Percentiles rank a stretch among this genome's conserved stretches.
Evolutionary conservation across 2,888 invertebrate species (phyloP).

Genomic region (Spisula solida): DNA sequence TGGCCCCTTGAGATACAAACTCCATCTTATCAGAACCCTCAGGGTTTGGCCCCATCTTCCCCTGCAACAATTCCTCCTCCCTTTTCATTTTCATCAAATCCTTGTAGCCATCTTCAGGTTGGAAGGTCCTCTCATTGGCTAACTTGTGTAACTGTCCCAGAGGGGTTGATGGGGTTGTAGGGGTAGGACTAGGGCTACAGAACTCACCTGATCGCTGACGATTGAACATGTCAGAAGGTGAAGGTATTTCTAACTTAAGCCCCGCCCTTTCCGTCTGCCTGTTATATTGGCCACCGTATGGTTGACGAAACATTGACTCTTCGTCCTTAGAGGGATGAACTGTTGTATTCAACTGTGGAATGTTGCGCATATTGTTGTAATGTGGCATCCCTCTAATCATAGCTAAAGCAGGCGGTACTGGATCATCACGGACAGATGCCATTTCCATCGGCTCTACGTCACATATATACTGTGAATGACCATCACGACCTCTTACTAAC

Average conservation of each 20-base stretch:
- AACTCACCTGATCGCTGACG: constrained; percentile 59
- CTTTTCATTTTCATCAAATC: constrained; percentile 76
- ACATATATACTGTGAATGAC: constrained; percentile 62
- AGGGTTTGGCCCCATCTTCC: constrained; percentile 25
- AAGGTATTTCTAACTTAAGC: constrained; percentile 66
- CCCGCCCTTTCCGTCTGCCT: constrained; percentile 57
- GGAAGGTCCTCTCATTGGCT: constrained; percentile 65
- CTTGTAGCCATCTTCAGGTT: constrained; percentile 74
- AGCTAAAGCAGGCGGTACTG: constrained; percentile 66
- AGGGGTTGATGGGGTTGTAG: constrained; percentile 65
- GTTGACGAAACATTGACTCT: constrained; percentile 57
- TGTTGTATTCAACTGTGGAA: constrained; percentile 51
- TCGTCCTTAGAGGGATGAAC: constrained; percentile 46
- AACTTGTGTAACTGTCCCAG: constrained; percentile 75
- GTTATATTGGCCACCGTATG: constrained; percentile 33
- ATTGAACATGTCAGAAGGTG: constrained; percentile 37
- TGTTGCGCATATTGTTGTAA: constrained; percentile 45
- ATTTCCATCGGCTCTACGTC: constrained; percentile 70
- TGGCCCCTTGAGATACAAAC: constrained; percentile 25
- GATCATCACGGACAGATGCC: constrained; percentile 64
- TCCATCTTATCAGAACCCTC: constrained; percentile 35
- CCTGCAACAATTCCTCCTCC: constrained; percentile 63
- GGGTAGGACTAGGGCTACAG: constrained; percentile 74
- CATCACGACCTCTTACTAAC: constrained; percentile 64
- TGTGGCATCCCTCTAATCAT: constrained; percentile 69